Conservation (phyloP, 1,140 invertebrate species). For the Thalassaphorura encarpata region DNA sequence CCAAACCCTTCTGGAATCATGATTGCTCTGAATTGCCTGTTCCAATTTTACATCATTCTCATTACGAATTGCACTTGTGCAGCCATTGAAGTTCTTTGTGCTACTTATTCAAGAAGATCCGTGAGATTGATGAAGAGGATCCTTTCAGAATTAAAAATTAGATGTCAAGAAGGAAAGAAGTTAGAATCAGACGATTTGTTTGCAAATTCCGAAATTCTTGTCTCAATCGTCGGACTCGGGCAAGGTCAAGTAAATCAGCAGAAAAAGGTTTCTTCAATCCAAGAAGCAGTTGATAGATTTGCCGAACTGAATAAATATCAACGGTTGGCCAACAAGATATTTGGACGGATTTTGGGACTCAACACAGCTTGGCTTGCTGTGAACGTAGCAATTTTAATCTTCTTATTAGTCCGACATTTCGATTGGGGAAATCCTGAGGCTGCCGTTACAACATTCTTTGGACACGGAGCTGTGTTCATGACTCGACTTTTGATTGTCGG, state of each 20-base stretch:
- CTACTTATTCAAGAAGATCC: too few relatives aligned
- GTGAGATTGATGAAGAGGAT: too few relatives aligned
- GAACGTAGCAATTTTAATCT: slow-evolving; percentile 1
- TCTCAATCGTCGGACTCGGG: neutral
- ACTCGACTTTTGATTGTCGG: slow-evolving; percentile 20
- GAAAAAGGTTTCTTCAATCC: neutral
- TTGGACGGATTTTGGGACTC: slow-evolving; percentile 14
- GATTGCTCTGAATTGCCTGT: slow-evolving; percentile 12
- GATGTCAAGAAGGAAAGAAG: too few relatives aligned
- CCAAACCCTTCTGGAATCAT: neutral
- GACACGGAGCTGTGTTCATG: slow-evolving; percentile 4
- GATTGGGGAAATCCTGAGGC: neutral
- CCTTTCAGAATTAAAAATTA: too few relatives aligned
- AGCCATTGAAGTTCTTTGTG: slow-evolving; percentile 28
- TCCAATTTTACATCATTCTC: slow-evolving; percentile 19
- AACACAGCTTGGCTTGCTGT: slow-evolving; percentile 12
- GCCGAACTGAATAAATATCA: slow-evolving; percentile 10
- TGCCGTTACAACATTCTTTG: neutral
- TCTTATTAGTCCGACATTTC: slow-evolving; percentile 14
- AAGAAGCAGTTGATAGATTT: slow-evolving; percentile 12
- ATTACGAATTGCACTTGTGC: slow-evolving; percentile 14
- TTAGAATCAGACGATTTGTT: too few relatives aligned
- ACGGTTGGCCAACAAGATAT: slow-evolving; percentile 16
- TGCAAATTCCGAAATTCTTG: neutral
- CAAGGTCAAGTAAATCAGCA: neutral